These are phyloP conservation scores for Pyralis farinalis DNA, from an alignment of 2,888 invertebrate genomes.

Conservation along the genomic window DNA sequence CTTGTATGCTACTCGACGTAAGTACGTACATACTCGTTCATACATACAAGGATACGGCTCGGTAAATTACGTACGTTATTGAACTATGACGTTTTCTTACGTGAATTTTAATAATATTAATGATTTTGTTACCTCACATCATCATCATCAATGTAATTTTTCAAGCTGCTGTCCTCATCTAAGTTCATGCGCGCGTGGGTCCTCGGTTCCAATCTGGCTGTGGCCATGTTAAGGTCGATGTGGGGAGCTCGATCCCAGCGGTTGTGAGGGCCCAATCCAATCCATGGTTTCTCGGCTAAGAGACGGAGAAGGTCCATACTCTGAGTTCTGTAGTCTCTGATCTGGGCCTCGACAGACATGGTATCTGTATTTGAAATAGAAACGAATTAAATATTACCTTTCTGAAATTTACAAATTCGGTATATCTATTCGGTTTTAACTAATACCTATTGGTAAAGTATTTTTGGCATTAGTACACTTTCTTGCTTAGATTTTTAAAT, in stretches of 20 bases:
- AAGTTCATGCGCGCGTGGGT: conserved; percentile 13
- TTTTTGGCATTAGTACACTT: no score
- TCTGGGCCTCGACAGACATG: conserved; percentile 36
- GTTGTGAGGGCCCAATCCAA: conserved; percentile 32
- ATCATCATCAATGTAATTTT: conserved; percentile 38
- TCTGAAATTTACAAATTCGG: no score
- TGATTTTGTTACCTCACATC: conserved; percentile 43
- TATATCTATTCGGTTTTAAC: no score
- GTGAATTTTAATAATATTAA: no score
- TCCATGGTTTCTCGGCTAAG: conserved; percentile 44
- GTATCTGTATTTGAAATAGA: conserved; percentile 33
- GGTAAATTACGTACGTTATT: no score
- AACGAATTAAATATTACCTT: no score
- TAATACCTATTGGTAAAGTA: no score
- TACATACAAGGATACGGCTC: no score
- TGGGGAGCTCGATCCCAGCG: conserved; percentile 37
- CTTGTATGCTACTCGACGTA: no score
- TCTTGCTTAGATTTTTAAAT: no score
- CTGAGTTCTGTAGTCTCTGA: conserved; percentile 40
- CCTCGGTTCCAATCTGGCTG: conserved; percentile 14
- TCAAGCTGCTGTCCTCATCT: conserved; percentile 22
- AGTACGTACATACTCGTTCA: no score
- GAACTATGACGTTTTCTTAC: no score
- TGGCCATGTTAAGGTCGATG: conserved; percentile 28
- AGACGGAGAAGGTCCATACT: conserved; percentile 52